Percentiles rank a stretch among this genome's conserved stretches.
phyloP scores from a whole-genome alignment of 2,888 invertebrate species.

The Drosophila meridionalis region DNA sequence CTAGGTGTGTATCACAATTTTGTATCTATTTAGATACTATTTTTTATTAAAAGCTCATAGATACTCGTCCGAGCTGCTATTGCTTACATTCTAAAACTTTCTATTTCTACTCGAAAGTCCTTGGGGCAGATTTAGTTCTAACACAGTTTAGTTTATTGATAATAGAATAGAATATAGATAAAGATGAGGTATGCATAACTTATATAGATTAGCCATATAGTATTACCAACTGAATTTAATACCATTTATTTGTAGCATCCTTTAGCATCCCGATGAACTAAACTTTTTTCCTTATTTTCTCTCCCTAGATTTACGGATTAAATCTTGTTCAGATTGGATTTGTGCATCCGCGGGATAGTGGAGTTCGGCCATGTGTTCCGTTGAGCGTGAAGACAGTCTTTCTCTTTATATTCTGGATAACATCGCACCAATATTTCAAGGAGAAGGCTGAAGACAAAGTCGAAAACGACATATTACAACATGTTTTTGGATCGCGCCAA shows the following conservation, averaged over 20 bases:
- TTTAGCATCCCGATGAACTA: not conserved
- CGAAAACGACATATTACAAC: conserved; percentile 84
- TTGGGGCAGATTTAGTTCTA: too few species aligned
- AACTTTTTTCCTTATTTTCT: not conserved
- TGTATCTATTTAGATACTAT: too few species aligned
- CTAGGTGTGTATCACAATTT: too few species aligned
- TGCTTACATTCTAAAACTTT: too few species aligned
- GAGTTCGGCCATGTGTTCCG: conserved; percentile 88
- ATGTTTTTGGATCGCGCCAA: conserved; percentile 83
- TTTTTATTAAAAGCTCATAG: too few species aligned
- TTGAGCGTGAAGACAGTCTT: conserved; percentile 93
- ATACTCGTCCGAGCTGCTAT: too few species aligned
- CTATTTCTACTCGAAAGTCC: too few species aligned
- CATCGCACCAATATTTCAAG: conserved; percentile 94
- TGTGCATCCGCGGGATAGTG: conserved; percentile 87
- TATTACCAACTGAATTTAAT: too few species aligned
- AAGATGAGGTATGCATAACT: too few species aligned
- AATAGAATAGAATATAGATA: too few species aligned
- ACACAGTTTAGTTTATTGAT: too few species aligned
- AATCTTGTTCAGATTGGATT: conserved; percentile 93
- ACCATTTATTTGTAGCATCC: not conserved
- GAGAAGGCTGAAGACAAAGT: conserved; percentile 89
- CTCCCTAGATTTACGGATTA: conserved; percentile 86
- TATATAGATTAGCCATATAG: too few species aligned
- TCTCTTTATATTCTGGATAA: conserved; percentile 97